Conservation (phyloP, 2,113 vertebrate species). For the rabbit (Oryctolagus cuniculus) region DNA sequence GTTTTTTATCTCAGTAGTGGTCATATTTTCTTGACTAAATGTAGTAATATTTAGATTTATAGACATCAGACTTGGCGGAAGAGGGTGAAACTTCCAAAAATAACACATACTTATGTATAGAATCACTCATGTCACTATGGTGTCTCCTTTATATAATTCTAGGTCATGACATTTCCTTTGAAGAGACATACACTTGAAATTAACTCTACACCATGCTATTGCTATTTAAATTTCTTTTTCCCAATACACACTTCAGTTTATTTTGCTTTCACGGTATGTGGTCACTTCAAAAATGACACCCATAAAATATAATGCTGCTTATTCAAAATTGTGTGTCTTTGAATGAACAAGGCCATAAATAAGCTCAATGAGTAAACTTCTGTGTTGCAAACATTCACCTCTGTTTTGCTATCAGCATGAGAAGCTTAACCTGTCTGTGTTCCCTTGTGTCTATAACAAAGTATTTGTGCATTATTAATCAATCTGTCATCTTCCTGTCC, state of each 20-base stretch:
- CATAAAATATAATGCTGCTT: constrained; percentile 84
- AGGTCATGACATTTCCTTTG: constrained; percentile 70
- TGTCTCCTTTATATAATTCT: constrained; percentile 57
- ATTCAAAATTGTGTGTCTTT: constrained; percentile 84
- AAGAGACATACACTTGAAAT: constrained; percentile 84
- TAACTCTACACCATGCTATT: constrained; percentile 80
- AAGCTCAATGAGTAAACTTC: constrained; percentile 85
- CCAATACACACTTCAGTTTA: constrained; percentile 84
- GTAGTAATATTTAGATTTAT: not conserved
- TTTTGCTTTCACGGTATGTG: constrained; percentile 85
- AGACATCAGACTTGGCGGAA: not conserved
- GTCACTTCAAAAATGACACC: constrained; percentile 85
- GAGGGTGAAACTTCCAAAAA: not conserved
- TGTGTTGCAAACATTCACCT: constrained; percentile 84
- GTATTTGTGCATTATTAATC: constrained; percentile 82
- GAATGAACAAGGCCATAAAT: constrained; percentile 85
- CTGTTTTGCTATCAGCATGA: constrained; percentile 85
- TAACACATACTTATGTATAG: not conserved
- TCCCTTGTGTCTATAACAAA: constrained; percentile 82
- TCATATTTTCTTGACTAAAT: not conserved
- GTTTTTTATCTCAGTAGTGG: not conserved
- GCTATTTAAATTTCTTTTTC: constrained; percentile 86
- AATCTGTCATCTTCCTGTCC: constrained; percentile 68
- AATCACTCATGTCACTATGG: constrained; percentile 63
- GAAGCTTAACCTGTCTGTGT: constrained; percentile 77